Conservation (phyloP, 2,113 vertebrate genomes). For the Pelecanoides urinatrix region DNA sequence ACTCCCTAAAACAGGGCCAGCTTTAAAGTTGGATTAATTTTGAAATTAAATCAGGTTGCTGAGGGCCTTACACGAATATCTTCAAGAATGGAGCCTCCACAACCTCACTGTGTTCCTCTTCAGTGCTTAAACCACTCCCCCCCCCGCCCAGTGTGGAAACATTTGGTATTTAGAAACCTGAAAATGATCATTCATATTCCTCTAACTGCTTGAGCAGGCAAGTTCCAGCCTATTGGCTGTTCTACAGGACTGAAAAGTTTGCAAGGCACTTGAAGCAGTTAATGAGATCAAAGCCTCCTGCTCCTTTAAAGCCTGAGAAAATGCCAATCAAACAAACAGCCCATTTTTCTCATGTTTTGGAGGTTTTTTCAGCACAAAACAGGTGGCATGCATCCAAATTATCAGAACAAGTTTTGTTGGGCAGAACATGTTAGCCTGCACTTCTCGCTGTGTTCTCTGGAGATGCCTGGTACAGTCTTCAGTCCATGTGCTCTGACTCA, state of each 20-base stretch:
- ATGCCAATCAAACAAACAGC: neutral
- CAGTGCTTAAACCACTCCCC: neutral
- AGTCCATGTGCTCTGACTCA: neutral
- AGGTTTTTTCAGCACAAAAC: neutral
- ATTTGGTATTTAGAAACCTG: neutral
- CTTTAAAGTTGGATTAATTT: neutral
- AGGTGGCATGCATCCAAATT: neutral
- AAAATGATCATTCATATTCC: neutral
- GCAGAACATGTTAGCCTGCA: neutral
- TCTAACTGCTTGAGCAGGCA: neutral
- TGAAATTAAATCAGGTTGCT: neutral
- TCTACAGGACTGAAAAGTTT: neutral
- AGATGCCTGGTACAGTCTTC: neutral
- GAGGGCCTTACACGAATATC: neutral
- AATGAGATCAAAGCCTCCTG: neutral
- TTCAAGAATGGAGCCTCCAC: neutral
- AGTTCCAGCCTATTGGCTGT: neutral
- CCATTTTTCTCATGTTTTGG: neutral
- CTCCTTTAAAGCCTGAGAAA: neutral
- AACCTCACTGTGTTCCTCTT: neutral
- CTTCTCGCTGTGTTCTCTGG: neutral
- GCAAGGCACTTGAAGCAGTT: neutral
- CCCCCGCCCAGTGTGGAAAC: neutral
- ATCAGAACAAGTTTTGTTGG: neutral
- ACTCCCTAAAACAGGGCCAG: neutral